Evolutionary conservation across 2,797 vertebrate genomes (phyloP).

Genomic region (Pogoniulus pusillus): DNA sequence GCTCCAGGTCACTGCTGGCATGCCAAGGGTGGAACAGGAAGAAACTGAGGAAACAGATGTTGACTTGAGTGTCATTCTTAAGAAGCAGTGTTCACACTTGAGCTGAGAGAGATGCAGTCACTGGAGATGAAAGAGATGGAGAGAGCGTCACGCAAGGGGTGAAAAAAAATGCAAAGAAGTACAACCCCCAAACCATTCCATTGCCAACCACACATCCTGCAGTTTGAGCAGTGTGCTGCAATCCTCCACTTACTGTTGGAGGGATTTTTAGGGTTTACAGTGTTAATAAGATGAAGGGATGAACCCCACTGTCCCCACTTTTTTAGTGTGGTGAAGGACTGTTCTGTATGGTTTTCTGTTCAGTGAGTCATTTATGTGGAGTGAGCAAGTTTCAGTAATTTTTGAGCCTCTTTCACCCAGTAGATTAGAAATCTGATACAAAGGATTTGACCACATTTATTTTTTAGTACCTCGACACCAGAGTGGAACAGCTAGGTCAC

Average conservation of each 20-base stretch:
- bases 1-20: background rate
- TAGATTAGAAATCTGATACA: background rate
- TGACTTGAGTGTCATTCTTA: background rate
- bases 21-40: background rate
- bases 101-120: background rate
- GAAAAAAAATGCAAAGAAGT: background rate
- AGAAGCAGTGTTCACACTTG: background rate
- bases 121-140: background rate
- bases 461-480: background rate
- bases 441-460: background rate
- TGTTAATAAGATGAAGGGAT: background rate
- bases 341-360: background rate
- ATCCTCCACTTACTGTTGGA: background rate
- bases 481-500: background rate
- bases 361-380: background rate
- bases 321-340: background rate
- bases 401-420: background rate
- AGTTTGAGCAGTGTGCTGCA: background rate
- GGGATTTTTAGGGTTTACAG: background rate
- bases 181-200: background rate
- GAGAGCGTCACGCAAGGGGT: background rate
- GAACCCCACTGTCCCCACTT: background rate
- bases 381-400: conserved; percentile 1
- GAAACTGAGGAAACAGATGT: conserved; percentile 4
- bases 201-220: background rate